phyloP scores from a whole-genome alignment of 2,797 vertebrate species.

The Gambusia yucatana region DNA sequence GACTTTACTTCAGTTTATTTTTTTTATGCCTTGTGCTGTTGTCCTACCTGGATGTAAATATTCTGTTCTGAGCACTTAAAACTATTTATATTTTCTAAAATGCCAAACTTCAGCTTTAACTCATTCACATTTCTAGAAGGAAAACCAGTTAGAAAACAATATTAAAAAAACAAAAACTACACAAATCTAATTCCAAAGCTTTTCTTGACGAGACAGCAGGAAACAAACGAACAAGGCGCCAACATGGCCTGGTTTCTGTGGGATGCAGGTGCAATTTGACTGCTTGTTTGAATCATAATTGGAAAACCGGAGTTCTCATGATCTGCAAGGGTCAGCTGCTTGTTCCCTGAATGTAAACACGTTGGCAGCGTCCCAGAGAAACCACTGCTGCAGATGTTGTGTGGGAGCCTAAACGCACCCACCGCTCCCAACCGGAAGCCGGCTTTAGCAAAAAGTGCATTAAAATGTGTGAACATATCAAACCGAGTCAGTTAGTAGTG shows the following conservation, averaged over 20 bases:
- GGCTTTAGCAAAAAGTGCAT: constrained; percentile 36
- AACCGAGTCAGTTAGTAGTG: constrained; percentile 33
- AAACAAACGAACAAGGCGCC: constrained; percentile 45
- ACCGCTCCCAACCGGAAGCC: constrained; percentile 2
- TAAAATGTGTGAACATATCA: constrained; percentile 15
- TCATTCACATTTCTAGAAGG: constrained; percentile 57
- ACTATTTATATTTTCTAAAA: constrained; percentile 10
- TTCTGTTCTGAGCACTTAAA: neutral
- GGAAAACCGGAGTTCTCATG: neutral
- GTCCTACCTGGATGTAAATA: neutral
- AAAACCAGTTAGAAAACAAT: constrained; percentile 21
- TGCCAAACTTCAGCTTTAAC: constrained; percentile 9
- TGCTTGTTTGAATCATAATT: neutral
- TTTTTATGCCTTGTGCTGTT: neutral
- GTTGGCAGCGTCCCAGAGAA: constrained; percentile 7
- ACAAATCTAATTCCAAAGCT: constrained; percentile 45
- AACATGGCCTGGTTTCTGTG: constrained; percentile 10
- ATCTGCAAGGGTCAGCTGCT: neutral
- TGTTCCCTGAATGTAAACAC: constrained; percentile 7
- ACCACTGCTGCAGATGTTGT: constrained; percentile 19
- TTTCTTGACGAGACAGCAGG: constrained; percentile 51
- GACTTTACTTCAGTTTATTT: neutral
- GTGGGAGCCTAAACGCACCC: neutral
- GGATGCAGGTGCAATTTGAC: neutral
- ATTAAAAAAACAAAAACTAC: constrained; percentile 6